phyloP scores from a whole-genome alignment of 2,888 invertebrate species.

The Drosophila algonquin region DNA sequence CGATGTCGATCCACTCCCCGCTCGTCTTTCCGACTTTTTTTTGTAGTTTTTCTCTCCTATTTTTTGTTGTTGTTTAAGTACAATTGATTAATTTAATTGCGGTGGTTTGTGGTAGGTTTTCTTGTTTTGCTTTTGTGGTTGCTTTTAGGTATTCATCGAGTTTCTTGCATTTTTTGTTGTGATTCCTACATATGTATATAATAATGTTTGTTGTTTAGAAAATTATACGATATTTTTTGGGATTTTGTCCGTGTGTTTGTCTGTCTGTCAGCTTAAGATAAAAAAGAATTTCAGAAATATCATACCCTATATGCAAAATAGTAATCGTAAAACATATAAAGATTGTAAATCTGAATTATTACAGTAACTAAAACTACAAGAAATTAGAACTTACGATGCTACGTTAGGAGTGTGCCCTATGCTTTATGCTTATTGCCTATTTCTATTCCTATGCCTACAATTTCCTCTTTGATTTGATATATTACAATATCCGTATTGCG shows the following conservation, averaged over 20 bases:
- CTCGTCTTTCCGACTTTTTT: neutral
- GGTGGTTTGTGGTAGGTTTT: conserved; percentile 65
- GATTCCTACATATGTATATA: neutral
- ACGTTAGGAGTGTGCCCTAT: conserved; percentile 15
- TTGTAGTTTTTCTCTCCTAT: neutral
- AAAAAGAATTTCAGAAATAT: conserved; percentile 46
- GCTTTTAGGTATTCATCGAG: conserved; percentile 49
- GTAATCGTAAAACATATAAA: conserved; percentile 6
- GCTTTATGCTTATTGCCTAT: conserved; percentile 9
- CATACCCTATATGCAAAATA: conserved; percentile 37
- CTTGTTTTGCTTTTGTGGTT: conserved; percentile 12
- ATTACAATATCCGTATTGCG: conserved; percentile 15
- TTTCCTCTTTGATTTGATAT: conserved; percentile 38
- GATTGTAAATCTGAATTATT: conserved; percentile 39
- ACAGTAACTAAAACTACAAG: conserved; percentile 56
- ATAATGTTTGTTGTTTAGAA: conserved; percentile 46
- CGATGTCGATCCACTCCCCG: neutral
- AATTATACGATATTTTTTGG: conserved; percentile 54
- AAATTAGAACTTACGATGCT: conserved; percentile 53
- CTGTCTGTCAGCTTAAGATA: conserved; percentile 39
- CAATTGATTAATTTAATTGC: conserved; percentile 66
- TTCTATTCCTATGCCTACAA: conserved; percentile 3
- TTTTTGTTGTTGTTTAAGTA: conserved; percentile 55
- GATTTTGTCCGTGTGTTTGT: conserved; percentile 35
- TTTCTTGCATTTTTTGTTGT: conserved; percentile 7